Base-by-base conservation (phyloP, 2,797 vertebrate genomes). In the Novumbra hubbsi region DNA sequence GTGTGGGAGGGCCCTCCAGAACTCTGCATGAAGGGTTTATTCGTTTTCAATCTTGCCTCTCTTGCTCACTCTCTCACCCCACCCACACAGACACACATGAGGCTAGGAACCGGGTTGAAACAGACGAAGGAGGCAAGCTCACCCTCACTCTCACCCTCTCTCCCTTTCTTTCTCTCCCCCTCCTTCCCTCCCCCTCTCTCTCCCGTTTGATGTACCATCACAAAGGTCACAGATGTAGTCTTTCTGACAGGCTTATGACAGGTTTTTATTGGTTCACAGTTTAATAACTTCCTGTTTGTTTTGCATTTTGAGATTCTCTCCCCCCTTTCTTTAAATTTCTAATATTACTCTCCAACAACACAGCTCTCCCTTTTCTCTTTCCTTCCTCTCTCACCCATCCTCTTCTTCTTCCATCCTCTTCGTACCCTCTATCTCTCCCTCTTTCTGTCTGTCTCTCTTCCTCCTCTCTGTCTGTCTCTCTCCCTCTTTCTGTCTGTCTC, bases 251-350 rank as follows among this genome's bases (percentile, higher is more conserved):
- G 14, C 27, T 17, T 74, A 74, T 72, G 50, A 66, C 75, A 70
- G 11, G 19, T n/a, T 17, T 77, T 76, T 74, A 77, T 65, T 66
- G 68, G 75, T 74, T 45, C 30, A 38, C 48, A 49, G 75, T 80
- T 79, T 77, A 80, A 80, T 70, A 71, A 80, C 78, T 80, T 80
- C 72, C 78, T 77, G 78, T 71, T 60, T 52, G 21, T 30, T 57
- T 24, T 49, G 68, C 27, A 66, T 72, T 50, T 27, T 55, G 24
- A 52, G 38, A 69, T 32, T 74, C 84, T 84, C 78, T 84, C 70
- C 7, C 17, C 50, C n/a, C 50, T 52, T 19, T 49, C 50, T 7
- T 19, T 52, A 21, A n/a, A n/a, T 21, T 57, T 55, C 52, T n/a
- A 55, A 55, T 9, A 55, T 21, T 8, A 45, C 9, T 45, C 11